Evolutionary conservation across 2,113 vertebrate genomes (phyloP).

Genomic region (Artemisiospiza belli): DNA sequence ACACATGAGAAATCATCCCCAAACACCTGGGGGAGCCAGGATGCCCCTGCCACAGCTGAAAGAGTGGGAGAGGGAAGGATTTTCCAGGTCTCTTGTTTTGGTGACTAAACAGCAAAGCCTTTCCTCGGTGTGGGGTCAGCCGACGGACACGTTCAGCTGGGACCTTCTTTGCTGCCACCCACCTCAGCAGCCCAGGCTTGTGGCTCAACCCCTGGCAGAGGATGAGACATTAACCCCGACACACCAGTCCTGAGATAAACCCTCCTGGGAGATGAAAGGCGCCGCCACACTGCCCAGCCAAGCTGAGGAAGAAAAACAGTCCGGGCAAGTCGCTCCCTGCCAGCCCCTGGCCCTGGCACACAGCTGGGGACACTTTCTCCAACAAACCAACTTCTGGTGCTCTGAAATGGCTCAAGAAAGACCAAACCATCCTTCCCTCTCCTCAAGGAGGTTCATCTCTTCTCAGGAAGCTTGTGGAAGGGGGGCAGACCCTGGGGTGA

Average conservation of each 20-base stretch:
- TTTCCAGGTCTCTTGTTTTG: background rate
- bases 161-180: background rate
- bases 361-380: background rate
- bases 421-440: background rate
- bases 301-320: constrained; percentile 33
- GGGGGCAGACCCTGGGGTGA: too few species aligned
- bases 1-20: rapidly evolving
- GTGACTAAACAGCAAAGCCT: background rate
- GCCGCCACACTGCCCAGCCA: background rate
- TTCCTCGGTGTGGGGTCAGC: rapidly evolving
- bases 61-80: background rate
- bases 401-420: background rate
- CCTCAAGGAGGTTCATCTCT: rapidly evolving
- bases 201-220: background rate
- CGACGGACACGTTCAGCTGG: rapidly evolving
- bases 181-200: background rate
- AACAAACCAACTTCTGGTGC: background rate
- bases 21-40: rapidly evolving
- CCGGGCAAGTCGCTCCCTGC: background rate
- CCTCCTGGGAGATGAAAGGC: constrained; percentile 12
- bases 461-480: background rate
- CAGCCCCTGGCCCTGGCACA: background rate
- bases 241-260: constrained; percentile 20
- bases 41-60: rapidly evolving
- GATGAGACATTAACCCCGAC: constrained; percentile 26